phyloP scores from a whole-genome alignment of 2,113 vertebrate species.

The Periophthalmus modestus region DNA sequence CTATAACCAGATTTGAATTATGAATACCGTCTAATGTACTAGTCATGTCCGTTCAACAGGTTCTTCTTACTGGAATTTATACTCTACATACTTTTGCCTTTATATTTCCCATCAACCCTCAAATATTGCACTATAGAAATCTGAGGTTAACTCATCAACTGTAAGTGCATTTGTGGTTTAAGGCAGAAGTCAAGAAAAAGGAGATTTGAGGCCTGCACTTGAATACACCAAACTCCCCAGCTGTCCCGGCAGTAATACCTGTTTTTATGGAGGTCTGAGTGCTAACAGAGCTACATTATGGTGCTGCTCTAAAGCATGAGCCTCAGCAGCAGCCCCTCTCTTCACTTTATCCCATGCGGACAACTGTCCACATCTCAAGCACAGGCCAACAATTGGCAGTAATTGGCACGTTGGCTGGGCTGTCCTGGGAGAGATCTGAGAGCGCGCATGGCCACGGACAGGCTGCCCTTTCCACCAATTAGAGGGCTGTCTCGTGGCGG shows the following conservation, averaged over 20 bases:
- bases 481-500: slow-evolving; percentile 68
- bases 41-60: not conserved
- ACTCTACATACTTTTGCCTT: not conserved
- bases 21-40: not conserved
- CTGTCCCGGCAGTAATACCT: not conserved
- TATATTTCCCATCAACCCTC: not conserved
- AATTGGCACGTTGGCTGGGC: slow-evolving; percentile 78
- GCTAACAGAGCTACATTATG: slow-evolving; percentile 23
- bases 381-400: slow-evolving; percentile 80
- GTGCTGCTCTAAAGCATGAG: slow-evolving; percentile 54
- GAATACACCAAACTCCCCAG: slow-evolving; percentile 10
- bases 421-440: slow-evolving; percentile 80
- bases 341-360: slow-evolving; percentile 73
- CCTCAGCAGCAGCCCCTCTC: slow-evolving; percentile 53
- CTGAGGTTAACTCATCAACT: not conserved
- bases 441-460: slow-evolving; percentile 63
- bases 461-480: slow-evolving; percentile 82
- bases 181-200: not conserved
- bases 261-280: slow-evolving; percentile 11
- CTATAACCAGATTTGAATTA: not conserved
- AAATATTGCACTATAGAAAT: not conserved
- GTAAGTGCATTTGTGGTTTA: not conserved
- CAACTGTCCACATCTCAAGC: slow-evolving; percentile 82
- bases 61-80: not conserved
- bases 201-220: not conserved